Evolutionary conservation across 2,113 vertebrate genomes (phyloP).

Genomic region (Psilopsiagon aymara): DNA sequence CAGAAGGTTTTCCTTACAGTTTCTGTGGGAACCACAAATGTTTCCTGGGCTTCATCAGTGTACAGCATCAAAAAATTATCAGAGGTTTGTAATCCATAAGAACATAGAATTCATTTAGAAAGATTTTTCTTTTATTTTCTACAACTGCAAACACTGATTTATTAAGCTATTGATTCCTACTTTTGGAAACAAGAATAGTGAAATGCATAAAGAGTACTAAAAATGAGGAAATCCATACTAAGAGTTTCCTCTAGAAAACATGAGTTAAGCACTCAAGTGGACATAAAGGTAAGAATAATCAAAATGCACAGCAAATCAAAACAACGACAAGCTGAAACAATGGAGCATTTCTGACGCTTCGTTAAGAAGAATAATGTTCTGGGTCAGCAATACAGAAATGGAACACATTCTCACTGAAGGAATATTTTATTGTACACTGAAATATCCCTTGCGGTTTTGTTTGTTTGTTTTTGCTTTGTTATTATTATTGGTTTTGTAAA

Average conservation of each 20-base stretch:
- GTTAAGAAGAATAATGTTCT: slow-evolving; percentile 64
- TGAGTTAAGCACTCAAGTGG: slow-evolving; percentile 66
- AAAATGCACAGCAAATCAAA: slow-evolving; percentile 71
- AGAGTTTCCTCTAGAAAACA: slow-evolving; percentile 74
- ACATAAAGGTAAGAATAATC: slow-evolving; percentile 64
- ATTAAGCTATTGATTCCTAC: slow-evolving; percentile 39
- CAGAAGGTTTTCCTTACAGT: slow-evolving; percentile 43
- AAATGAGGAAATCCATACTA: slow-evolving; percentile 68
- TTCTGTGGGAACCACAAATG: slow-evolving; percentile 64
- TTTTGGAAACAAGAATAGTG: slow-evolving; percentile 50
- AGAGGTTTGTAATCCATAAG: slow-evolving; percentile 42
- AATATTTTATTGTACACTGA: slow-evolving; percentile 59
- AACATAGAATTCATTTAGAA: slow-evolving; percentile 62
- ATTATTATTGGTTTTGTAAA: not conserved
- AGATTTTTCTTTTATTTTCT: slow-evolving; percentile 66
- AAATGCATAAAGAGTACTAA: slow-evolving; percentile 70
- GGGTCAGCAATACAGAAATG: slow-evolving; percentile 75
- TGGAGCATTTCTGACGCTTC: slow-evolving; percentile 57
- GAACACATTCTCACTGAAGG: slow-evolving; percentile 76
- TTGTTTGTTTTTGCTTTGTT: not conserved
- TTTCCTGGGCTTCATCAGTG: slow-evolving; percentile 64
- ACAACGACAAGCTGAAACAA: slow-evolving; percentile 56
- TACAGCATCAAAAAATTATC: slow-evolving; percentile 33
- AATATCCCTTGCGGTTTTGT: slow-evolving; percentile 45
- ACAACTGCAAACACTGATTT: slow-evolving; percentile 68